Evolutionary conservation across 64 coral and sea anemone species (phyloP), one percentile per base, ranked within the genome.

Genomic region (Stylophora pistillata): DNA sequence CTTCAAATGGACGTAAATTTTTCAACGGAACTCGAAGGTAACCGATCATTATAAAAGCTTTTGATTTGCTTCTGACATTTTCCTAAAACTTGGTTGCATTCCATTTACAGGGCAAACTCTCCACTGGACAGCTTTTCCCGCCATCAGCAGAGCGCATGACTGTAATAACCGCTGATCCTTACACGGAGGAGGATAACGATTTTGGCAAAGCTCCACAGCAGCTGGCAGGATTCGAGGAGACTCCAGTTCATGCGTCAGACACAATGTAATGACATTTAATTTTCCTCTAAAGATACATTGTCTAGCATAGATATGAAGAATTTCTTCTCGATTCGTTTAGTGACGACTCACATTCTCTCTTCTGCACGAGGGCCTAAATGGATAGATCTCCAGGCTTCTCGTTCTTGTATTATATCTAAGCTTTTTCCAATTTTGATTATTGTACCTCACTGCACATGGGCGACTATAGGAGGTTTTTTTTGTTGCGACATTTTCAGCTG

Each of bases 171-270:
- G 73, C 77, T 18, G 94, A 95, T 58, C 94, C 94, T 12, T 95
- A 95, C 79, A 65, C 33, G 82, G 86, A 77, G 13, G 68, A 68
- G 23, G 63, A 76, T 16, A 74, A 69, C 32, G 53, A 57, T 37
- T 72, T 59, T 9, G 73, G 88, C 2, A 61, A 18, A 85, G 94
- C 78, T 9, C 94, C 94, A 28, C 94, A 90, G 58, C 95, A 97
- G 29, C 83, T 97, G 18, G 82, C 95, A 21, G 95, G 91, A 10
- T 87, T 34, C 63, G 95, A 97, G 52, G 95, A 97, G 71, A 97
- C 91, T 9, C 91, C 95, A 0, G 91, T 97, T 31, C 95, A 97
- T 61, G 72, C 95, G 3, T 76, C 87, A 57, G 95, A 97, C 72
- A 97, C 95, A n/a, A 71, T 97, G 95, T 97, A 79, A 21, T 90